Conservation (phyloP, 2,113 vertebrate genomes). For the Trogon melanurus region DNA sequence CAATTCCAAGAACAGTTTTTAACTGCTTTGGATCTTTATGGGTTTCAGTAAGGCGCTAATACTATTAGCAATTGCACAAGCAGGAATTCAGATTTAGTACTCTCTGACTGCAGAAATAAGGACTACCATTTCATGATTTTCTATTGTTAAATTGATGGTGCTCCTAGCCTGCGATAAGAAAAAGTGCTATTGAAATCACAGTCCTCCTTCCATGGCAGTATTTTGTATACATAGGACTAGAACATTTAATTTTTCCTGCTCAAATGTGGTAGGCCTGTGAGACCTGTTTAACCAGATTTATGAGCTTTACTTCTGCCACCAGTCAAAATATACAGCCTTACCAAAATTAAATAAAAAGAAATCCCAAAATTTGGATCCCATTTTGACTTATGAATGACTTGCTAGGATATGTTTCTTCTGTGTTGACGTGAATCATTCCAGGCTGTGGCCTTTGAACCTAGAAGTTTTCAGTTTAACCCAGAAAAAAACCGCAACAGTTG, state of each 20-base stretch:
- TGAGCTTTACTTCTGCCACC: not conserved
- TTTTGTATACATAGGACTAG: not conserved
- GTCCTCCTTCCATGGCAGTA: not conserved
- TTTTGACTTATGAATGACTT: not conserved
- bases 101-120: not conserved
- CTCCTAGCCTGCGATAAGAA: not conserved
- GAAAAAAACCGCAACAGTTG: not conserved
- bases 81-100: not conserved
- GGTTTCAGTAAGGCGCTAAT: not conserved
- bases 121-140: not conserved
- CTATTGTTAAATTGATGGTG: not conserved
- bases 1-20: not conserved
- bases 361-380: not conserved
- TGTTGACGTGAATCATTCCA: not conserved
- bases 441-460: not conserved
- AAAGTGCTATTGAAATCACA: not conserved
- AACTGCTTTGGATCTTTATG: not conserved
- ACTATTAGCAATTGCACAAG: not conserved
- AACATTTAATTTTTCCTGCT: not conserved
- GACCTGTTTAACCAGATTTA: not conserved
- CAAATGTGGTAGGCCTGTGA: not conserved
- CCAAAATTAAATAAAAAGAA: not conserved
- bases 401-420: not conserved
- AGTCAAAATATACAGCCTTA: not conserved
- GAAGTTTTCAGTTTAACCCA: not conserved